Percentiles rank a stretch among this genome's conserved stretches.
These are phyloP conservation scores for Labia minor DNA, from an alignment of 2,888 invertebrate genomes.

Conservation along the genomic window DNA sequence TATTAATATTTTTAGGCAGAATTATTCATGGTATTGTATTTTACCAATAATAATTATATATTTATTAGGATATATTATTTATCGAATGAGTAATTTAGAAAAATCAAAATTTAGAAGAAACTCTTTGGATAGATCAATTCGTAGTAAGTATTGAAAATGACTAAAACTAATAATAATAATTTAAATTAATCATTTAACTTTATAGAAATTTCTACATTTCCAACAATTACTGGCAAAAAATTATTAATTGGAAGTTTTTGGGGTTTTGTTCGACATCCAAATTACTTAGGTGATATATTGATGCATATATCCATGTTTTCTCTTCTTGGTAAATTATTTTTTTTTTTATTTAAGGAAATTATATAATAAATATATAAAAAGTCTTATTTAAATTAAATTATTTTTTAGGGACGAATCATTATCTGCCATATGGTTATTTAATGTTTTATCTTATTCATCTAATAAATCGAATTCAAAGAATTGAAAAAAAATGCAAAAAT, in stretches of 20 bases:
- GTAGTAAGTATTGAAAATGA: slow-evolving; percentile 47
- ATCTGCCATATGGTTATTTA: slow-evolving; percentile 45
- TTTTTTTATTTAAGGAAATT: too few species aligned
- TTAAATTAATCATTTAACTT: too few species aligned
- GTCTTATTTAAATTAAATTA: too few species aligned
- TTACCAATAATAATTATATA: slow-evolving; percentile 42
- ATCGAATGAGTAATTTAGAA: slow-evolving; percentile 60
- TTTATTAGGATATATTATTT: slow-evolving; percentile 55
- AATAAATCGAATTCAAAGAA: slow-evolving; percentile 56
- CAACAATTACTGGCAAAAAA: slow-evolving; percentile 57
- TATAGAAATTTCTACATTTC: slow-evolving; percentile 61
- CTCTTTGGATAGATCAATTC: slow-evolving; percentile 56
- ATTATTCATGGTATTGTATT: slow-evolving; percentile 44
- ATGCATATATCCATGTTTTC: slow-evolving; percentile 42
- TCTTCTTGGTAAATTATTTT: neutral
- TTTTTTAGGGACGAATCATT: slow-evolving; percentile 44
- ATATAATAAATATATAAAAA: too few species aligned
- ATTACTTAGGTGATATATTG: slow-evolving; percentile 75
- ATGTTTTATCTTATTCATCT: slow-evolving; percentile 46
- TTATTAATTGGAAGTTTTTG: slow-evolving; percentile 66
- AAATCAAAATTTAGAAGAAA: slow-evolving; percentile 73
- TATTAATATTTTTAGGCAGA: slow-evolving; percentile 33
- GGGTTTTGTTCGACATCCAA: slow-evolving; percentile 77
- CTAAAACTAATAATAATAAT: too few species aligned
- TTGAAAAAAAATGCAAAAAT: slow-evolving; percentile 54